Percentiles rank a stretch among this genome's conserved stretches.
These are phyloP conservation scores for Oreotrochilus melanogaster DNA, from an alignment of 2,113 vertebrate genomes.

Conservation along the genomic window DNA sequence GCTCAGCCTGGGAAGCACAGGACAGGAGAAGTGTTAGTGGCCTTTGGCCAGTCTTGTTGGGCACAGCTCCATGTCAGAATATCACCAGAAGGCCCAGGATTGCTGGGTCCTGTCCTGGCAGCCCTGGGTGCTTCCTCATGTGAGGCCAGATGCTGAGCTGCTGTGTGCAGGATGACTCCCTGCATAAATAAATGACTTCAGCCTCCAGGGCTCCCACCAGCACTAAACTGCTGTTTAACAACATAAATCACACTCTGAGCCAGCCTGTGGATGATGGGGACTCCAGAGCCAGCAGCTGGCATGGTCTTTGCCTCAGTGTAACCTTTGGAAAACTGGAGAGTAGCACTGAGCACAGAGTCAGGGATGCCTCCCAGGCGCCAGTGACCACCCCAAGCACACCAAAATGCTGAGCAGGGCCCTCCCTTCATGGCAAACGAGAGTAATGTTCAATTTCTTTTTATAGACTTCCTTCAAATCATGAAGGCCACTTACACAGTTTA, in stretches of 20 bases:
- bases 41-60: background rate
- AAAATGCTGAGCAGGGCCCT: background rate
- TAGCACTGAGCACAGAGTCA: background rate
- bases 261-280: background rate
- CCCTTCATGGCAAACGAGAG: background rate
- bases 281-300: background rate
- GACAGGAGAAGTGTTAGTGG: rapidly evolving
- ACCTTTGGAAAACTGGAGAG: background rate
- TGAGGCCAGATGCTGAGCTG: rapidly evolving
- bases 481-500: slow-evolving; percentile 21
- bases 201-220: background rate
- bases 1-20: rapidly evolving
- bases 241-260: background rate
- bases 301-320: background rate
- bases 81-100: background rate
- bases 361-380: rapidly evolving
- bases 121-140: background rate
- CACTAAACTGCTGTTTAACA: background rate
- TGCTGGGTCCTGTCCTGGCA: rapidly evolving
- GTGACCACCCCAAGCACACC: rapidly evolving
- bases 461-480: background rate
- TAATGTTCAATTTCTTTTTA: background rate
- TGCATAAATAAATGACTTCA: slow-evolving; percentile 11
- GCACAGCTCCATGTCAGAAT: background rate
- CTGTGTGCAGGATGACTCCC: rapidly evolving